Evolutionary conservation across 1,140 invertebrate species (phyloP).

Genomic region (Drosophila tropicalis): DNA sequence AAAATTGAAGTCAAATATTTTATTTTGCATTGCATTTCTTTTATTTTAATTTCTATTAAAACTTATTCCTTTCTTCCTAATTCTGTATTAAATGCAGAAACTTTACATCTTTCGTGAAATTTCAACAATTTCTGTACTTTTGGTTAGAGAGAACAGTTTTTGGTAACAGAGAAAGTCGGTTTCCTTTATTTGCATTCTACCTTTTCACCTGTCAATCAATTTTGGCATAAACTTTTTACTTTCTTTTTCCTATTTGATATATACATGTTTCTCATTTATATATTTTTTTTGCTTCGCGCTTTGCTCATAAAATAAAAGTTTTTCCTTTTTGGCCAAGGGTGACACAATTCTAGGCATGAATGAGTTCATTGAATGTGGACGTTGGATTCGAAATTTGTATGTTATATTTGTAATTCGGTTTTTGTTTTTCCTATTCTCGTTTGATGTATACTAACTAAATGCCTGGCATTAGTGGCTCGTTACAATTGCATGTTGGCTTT

Average conservation of each 20-base stretch:
- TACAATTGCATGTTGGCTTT: conserved; percentile 71
- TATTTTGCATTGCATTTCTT: too few relatives aligned
- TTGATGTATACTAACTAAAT: conserved; percentile 48
- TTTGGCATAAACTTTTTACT: conserved; percentile 44
- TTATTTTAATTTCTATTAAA: too few relatives aligned
- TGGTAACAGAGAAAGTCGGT: too few relatives aligned
- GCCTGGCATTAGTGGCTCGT: conserved; percentile 74
- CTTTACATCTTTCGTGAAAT: too few relatives aligned
- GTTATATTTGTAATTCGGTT: conserved; percentile 27
- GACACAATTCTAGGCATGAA: conserved; percentile 46
- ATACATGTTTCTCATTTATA: too few relatives aligned
- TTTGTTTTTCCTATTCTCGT: conserved; percentile 29
- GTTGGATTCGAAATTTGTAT: conserved; percentile 19
- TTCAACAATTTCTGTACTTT: too few relatives aligned
- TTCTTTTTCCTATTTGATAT: conserved; percentile 13
- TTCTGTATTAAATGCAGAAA: too few relatives aligned
- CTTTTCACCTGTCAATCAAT: conserved; percentile 56
- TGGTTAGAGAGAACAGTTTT: too few relatives aligned
- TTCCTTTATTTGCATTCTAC: conserved; percentile 13
- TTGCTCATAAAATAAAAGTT: conserved; percentile 36
- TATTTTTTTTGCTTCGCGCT: conserved; percentile 20
- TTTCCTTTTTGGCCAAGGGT: conserved; percentile 12
- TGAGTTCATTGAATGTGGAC: conserved; percentile 52
- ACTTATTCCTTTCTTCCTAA: too few relatives aligned
- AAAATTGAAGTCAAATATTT: not conserved